A percentile compares a stretch with the other conserved stretches of the same genome.
Conservation (phyloP, 2,888 invertebrate species). For the Eremobia ochroleuca region DNA sequence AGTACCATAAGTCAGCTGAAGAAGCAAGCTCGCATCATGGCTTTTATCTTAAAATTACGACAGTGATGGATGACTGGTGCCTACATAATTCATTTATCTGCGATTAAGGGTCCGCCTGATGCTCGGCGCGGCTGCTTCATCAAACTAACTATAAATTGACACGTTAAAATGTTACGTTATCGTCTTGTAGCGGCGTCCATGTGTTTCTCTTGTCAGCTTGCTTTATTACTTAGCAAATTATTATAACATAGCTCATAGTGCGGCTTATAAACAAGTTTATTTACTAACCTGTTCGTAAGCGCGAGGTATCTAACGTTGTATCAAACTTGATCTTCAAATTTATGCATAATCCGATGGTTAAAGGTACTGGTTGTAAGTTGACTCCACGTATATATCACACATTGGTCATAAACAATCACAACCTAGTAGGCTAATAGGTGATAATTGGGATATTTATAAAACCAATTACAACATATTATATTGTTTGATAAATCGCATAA, state of each 20-base stretch:
- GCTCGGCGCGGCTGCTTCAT: conserved; percentile 69
- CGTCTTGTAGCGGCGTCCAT: conserved; percentile 49
- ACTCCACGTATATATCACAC: background rate
- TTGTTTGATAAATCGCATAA: background rate
- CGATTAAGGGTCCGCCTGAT: conserved; percentile 79
- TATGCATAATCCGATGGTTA: background rate
- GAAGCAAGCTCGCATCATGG: conserved; percentile 76
- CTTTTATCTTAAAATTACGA: conserved; percentile 87
- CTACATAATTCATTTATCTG: conserved; percentile 86
- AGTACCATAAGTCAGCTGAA: conserved; percentile 62
- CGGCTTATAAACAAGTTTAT: background rate
- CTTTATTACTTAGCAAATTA: conserved; percentile 12
- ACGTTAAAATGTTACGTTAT: conserved; percentile 71
- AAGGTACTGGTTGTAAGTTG: background rate
- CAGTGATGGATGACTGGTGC: conserved; percentile 84
- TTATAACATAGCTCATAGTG: conserved; percentile 4
- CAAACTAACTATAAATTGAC: conserved; percentile 75
- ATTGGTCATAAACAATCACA: background rate
- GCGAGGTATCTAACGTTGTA: too few species aligned
- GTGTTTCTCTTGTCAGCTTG: conserved; percentile 19
- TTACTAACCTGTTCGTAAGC: background rate
- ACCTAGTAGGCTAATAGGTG: background rate
- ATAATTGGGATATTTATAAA: background rate
- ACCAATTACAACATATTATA: background rate
- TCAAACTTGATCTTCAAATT: too few species aligned